Evolutionary conservation across 2,113 vertebrate species (phyloP), one percentile per base, ranked within the genome.

Genomic region (Beaufortia kweichowensis): DNA sequence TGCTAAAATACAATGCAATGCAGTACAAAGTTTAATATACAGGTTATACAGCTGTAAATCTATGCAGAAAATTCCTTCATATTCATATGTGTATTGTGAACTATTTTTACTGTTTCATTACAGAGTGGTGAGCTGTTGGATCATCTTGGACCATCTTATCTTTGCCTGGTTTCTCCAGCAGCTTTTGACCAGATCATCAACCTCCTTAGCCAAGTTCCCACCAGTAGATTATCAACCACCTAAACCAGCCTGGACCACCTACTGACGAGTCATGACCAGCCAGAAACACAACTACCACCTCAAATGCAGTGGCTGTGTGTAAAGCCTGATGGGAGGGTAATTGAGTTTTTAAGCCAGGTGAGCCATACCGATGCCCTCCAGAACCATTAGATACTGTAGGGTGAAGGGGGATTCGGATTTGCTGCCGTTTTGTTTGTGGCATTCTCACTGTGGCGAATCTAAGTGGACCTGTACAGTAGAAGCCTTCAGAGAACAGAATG

Each of bases 391-490:
- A 80, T 50, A 56, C 29, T 59, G 63, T 31, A 26, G 46, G 23
- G 56, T 29, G 55, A 77, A 66, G 15, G 72, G 55, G 67, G 68
- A 71, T 82, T 75, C 79, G 74, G 74, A 67, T 78, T 67, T 65
- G 35, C 69, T 63, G 53, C 31, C 63, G 70, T 78, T 66, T 68
- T 63, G 73, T 76, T 59, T 53, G 46, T 41, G 65, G 29, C 76
- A 48, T 78, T 63, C 43, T 61, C 64, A 23, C 75, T 66, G 72
- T 76, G 76, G 67, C 19, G 63, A 61, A 80, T 62, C 31, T 77
- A 79, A 82, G 79, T 73, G 59, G 59, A n/a, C 43, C 12, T 29
- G 19, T 78, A 83, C 77, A 62, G 82, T 78, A 81, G 62, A 62
- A 55, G 75, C 60, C 70, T 80, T 76, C 56, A 65, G 70, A 68